Evolutionary conservation across 2,797 vertebrate genomes (phyloP).

Genomic region (Macrochelys suwanniensis): DNA sequence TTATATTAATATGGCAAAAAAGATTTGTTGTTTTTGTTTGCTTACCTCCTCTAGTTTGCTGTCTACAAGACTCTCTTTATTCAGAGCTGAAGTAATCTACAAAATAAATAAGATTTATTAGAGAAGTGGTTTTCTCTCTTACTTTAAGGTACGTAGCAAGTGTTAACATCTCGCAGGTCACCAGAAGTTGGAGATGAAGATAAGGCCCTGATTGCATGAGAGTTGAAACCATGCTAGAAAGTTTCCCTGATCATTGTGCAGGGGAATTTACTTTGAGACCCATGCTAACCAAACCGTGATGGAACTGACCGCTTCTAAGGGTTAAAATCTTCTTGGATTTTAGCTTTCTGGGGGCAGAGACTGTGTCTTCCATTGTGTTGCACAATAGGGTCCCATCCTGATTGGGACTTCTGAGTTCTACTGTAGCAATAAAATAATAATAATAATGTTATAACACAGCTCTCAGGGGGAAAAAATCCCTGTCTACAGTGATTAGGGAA

Average conservation of each 20-base stretch:
- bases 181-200: neutral
- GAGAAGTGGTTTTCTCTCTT: neutral
- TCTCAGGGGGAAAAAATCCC: neutral
- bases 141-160: neutral
- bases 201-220: accelerated
- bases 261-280: neutral
- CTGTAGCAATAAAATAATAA: neutral
- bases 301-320: neutral
- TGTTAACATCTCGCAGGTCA: neutral
- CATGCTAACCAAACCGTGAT: neutral
- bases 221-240: neutral
- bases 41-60: slow-evolving; percentile 81
- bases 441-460: neutral
- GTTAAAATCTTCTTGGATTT: neutral
- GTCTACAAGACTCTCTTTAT: slow-evolving; percentile 73
- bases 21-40: neutral
- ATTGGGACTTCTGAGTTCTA: neutral
- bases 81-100: slow-evolving; percentile 90
- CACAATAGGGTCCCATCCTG: neutral
- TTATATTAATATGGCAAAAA: neutral
- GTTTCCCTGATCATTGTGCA: neutral
- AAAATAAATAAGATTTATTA: slow-evolving; percentile 56
- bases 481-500: neutral
- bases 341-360: neutral
- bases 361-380: slow-evolving; percentile 3